These are phyloP conservation scores for Dinoponera quadriceps DNA, from an alignment of 1,140 invertebrate genomes.

Conservation along the genomic window DNA sequence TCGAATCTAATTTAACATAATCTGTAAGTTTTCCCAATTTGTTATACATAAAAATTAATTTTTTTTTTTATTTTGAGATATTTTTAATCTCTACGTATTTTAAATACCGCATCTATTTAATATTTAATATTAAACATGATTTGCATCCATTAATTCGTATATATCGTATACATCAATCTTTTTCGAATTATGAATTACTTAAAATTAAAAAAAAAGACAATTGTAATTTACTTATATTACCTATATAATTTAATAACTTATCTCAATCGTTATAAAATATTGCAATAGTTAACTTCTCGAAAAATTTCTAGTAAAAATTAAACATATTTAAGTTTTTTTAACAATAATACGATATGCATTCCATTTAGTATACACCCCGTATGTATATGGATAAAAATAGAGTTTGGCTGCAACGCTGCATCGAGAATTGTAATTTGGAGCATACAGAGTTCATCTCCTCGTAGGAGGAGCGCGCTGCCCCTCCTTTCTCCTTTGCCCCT, in stretches of 20 bases:
- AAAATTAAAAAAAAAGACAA: not conserved
- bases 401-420: not conserved
- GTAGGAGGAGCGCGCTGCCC: not conserved
- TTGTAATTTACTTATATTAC: not conserved
- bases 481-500: slow-evolving; percentile 59
- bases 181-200: not conserved
- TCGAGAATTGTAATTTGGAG: slow-evolving; percentile 39
- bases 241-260: not conserved
- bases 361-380: not conserved
- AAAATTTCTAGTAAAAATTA: slow-evolving; percentile 5
- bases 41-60: not conserved
- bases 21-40: too few species aligned
- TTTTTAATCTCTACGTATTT: not conserved
- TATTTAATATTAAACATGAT: too few species aligned
- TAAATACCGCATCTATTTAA: too few species aligned
- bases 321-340: not conserved
- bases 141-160: too few species aligned
- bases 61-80: not conserved
- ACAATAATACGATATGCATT: not conserved
- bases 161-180: not conserved
- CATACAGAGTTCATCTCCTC: slow-evolving; percentile 27
- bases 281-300: not conserved
- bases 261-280: slow-evolving; percentile 6
- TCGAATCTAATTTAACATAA: not conserved
- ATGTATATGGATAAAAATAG: slow-evolving; percentile 9